Base-by-base conservation (phyloP, 2,113 vertebrate genomes). In the Myodes glareolus region DNA sequence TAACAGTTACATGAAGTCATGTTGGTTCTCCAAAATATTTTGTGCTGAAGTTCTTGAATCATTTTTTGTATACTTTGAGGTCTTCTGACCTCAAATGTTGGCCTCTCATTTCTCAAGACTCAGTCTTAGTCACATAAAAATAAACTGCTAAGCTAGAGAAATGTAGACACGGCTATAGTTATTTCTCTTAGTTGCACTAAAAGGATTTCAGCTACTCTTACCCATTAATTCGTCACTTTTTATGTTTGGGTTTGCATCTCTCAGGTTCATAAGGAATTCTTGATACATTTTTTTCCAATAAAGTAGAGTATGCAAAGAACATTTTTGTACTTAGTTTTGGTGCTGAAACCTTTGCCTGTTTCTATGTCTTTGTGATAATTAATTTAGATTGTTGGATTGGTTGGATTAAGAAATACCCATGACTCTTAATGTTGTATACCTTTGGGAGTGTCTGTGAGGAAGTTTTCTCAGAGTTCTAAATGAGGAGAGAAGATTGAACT, bases 141-240 rank as follows among this genome's bases (percentile, higher is more conserved):
- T 87, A 84, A 78, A 93, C 47, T 29, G 13, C 63, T 94, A 87
- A 50, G 5, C 65, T 73, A 61, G 2, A 94, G 33, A 36, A 90
- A 50, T 85, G 27, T 86, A 78, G 65, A 90, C 45, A 80, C 0
- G 92, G 27, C 9, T 10, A 45, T 81, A 85, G 58, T 82, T 84
- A 78, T 88, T 90, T 8, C 19, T 84, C 82, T 36, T 67, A 76
- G 36, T 14, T 67, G 23, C 31, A 67, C 4, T 77, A 82, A 68
- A 88, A 95, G 36, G 55, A 87, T 50, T 67, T 90, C 47, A 73
- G 25, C 27, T 90, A 58, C 33, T 84, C 87, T 93, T 70, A 86
- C 14, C 42, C 31, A 68, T 19, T 36, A 10, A 13, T 76, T 39
- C 80, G 0, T 76, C 68, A 70, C 45, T 47, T 95, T 93, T 96